These are phyloP conservation scores for Timema podura DNA, from an alignment of 2,888 invertebrate genomes.

Conservation along the genomic window DNA sequence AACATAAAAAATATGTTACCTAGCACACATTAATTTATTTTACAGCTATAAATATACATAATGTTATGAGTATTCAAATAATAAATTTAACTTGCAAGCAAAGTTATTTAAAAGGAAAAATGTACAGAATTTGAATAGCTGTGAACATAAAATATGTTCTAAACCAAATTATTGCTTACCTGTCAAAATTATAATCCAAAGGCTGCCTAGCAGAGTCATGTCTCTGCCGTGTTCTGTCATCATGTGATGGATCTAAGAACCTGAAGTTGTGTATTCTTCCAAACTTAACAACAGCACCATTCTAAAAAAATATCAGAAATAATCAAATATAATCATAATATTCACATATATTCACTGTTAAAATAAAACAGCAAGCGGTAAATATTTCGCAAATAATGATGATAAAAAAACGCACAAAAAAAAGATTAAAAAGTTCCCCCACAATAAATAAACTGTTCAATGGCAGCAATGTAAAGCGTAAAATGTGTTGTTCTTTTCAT, in stretches of 20 bases:
- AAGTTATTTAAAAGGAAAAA: constrained; percentile 15
- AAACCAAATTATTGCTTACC: constrained; percentile 51
- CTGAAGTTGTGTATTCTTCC: constrained; percentile 82
- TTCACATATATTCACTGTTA: no score
- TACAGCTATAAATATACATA: background rate
- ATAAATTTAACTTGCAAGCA: background rate
- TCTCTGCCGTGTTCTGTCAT: constrained; percentile 71
- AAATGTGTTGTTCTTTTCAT: no score
- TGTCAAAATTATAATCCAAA: constrained; percentile 68
- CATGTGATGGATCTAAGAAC: constrained; percentile 78
- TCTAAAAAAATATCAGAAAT: constrained; percentile 47
- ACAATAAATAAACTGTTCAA: no score
- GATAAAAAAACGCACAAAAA: no score
- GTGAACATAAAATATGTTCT: constrained; percentile 36
- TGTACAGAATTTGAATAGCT: constrained; percentile 32
- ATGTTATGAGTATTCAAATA: background rate
- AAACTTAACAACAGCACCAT: constrained; percentile 80
- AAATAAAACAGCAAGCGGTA: no score
- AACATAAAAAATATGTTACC: no score
- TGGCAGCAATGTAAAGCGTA: no score
- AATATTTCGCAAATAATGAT: no score
- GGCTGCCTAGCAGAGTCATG: constrained; percentile 65
- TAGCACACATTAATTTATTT: no score
- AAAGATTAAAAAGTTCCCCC: no score
- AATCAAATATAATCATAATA: no score